phyloP scores from a whole-genome alignment of 2,888 invertebrate species.

The Tenthredo mesomela region DNA sequence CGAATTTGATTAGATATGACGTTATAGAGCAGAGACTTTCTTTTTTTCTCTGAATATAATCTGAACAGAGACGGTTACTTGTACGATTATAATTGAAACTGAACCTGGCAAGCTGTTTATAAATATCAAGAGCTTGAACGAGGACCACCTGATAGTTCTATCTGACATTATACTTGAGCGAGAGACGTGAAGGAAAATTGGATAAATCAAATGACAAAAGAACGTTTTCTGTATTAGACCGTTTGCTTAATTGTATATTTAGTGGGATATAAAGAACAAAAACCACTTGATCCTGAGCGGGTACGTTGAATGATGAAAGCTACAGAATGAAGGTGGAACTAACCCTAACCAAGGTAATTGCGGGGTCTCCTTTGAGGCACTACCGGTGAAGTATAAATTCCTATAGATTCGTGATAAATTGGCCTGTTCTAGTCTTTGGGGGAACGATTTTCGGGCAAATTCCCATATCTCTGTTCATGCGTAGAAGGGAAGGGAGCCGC shows the following conservation, averaged over 20 bases:
- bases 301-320: neutral
- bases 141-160: neutral
- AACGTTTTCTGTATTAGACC: neutral
- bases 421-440: slow-evolving; percentile 39
- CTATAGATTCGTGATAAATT: slow-evolving; percentile 46
- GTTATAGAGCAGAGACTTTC: neutral
- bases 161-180: neutral
- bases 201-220: neutral
- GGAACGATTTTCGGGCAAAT: slow-evolving; percentile 50
- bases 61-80: neutral
- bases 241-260: slow-evolving; percentile 14
- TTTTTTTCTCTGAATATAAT: neutral
- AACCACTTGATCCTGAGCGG: neutral
- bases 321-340: neutral
- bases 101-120: neutral
- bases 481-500: slow-evolving; percentile 41
- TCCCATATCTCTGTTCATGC: slow-evolving; percentile 47
- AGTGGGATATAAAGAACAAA: neutral
- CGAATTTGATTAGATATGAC: neutral
- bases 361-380: slow-evolving; percentile 8
- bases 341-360: slow-evolving; percentile 36
- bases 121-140: neutral
- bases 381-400: slow-evolving; percentile 28
- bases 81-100: neutral
- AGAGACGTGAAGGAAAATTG: neutral